These are phyloP conservation scores for Phylloscopus trochilus DNA, from an alignment of 2,113 vertebrate species.

Conservation along the genomic window DNA sequence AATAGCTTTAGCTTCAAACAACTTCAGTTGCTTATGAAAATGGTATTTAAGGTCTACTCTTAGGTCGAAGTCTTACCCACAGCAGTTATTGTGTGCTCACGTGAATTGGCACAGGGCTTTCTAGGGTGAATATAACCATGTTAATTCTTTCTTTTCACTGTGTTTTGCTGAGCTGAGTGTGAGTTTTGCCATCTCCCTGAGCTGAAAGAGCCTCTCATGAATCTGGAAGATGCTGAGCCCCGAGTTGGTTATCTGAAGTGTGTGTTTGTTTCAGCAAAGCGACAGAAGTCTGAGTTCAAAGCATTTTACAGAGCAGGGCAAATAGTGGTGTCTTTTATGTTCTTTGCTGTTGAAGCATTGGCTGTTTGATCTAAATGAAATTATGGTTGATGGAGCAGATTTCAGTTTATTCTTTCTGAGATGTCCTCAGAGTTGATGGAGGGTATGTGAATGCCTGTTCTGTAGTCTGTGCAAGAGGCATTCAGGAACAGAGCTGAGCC, in stretches of 20 bases:
- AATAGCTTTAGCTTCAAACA: background rate
- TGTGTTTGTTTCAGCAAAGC: background rate
- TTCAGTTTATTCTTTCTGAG: background rate
- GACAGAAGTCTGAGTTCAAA: background rate
- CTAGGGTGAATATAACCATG: background rate
- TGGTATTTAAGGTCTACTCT: background rate
- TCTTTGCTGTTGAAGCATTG: background rate
- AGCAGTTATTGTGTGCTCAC: rapidly evolving
- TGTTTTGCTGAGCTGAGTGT: background rate
- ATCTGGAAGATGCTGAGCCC: background rate
- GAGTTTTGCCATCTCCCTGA: background rate
- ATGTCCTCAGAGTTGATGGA: background rate
- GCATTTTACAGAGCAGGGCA: background rate
- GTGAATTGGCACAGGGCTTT: background rate
- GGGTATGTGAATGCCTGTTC: background rate
- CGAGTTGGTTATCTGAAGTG: background rate
- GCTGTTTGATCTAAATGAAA: background rate
- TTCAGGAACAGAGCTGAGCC: background rate
- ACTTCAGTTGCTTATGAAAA: background rate
- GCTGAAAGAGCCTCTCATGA: background rate
- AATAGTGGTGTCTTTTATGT: background rate
- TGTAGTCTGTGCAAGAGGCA: background rate
- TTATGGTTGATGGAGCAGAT: background rate
- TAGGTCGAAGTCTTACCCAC: background rate
- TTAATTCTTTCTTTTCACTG: background rate